Base-by-base conservation (phyloP, 1,140 invertebrate genomes). In the Chelonus insularis region DNA sequence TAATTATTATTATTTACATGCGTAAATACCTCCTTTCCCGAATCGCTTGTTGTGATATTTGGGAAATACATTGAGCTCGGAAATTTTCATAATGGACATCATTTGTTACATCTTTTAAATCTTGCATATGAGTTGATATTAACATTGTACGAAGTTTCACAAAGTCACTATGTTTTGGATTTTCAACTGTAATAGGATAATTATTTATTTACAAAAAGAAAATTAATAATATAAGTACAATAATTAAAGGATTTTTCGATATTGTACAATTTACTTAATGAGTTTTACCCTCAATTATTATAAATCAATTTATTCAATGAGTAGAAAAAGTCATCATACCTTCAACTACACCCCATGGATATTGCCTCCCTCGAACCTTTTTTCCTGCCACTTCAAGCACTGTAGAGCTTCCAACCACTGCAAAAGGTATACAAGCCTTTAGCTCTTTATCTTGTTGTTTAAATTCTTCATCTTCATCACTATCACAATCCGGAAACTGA, bases 271-370 rank as follows among this genome's bases (percentile, higher is more conserved):
- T n/a, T n/a, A n/a, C n/a, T n/a, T n/a, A n/a, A n/a, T n/a, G n/a
- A n/a, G n/a, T n/a, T n/a, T n/a, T n/a, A n/a, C n/a, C n/a, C n/a
- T n/a, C n/a, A n/a, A n/a, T n/a, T n/a, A n/a, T n/a, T n/a, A n/a
- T n/a, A n/a, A n/a, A n/a, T n/a, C n/a, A n/a, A 36, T 12, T 12
- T 4, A 48, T 23, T 32, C 4, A n/a, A n/a, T n/a, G n/a, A 51
- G 14, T 43, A 9, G 9, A 39, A 39, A 43, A 18, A 16, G 16
- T 16, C 8, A 16, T 56, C 60, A 68, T 80, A 91, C 90, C 89
- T 86, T 99, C 96, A 1, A 99, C 96, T 36, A 97, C 90, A 12
- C 97, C 97, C 97, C 97, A 99, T 0, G 96, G 96, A 82, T 99
- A 99, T 73, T 97, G 91, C 3, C 97, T 84, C 7, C 95, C 96